Percentiles rank a stretch among this genome's conserved stretches.
Conservation (phyloP, 2,797 vertebrate species). For the Antrozous pallidus region DNA sequence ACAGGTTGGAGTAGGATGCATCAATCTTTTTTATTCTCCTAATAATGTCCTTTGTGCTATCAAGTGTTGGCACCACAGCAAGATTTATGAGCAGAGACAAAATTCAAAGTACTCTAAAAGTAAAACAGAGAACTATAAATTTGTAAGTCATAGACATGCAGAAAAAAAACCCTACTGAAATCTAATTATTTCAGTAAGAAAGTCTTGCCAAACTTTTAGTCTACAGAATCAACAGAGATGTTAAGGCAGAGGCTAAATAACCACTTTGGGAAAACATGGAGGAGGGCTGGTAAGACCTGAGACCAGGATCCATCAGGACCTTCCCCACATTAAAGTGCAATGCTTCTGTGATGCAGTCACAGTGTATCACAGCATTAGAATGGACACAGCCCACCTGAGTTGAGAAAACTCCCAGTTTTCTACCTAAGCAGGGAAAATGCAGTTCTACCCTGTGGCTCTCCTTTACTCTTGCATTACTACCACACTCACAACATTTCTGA, state of each 20-base stretch:
- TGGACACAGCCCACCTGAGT: neutral
- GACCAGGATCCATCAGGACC: too few relatives aligned
- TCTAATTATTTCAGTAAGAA: constrained; percentile 15
- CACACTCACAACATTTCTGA: neutral
- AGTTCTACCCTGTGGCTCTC: neutral
- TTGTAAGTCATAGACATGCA: neutral
- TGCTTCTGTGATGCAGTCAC: neutral
- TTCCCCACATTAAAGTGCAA: neutral
- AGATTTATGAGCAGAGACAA: constrained; percentile 50
- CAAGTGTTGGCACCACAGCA: constrained; percentile 42
- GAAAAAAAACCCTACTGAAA: neutral
- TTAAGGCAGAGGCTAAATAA: neutral
- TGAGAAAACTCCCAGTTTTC: neutral
- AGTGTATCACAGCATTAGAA: neutral
- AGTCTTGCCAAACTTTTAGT: neutral
- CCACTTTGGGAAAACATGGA: neutral
- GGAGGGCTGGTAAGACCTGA: neutral
- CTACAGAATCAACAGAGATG: neutral
- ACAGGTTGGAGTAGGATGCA: constrained; percentile 17
- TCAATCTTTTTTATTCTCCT: constrained; percentile 58
- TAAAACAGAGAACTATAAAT: constrained; percentile 33
- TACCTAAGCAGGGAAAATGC: neutral
- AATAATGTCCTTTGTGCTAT: constrained; percentile 50
- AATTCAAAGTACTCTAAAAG: constrained; percentile 21
- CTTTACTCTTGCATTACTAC: neutral